Base-by-base conservation (phyloP, 1,140 invertebrate species). In the Odontomachus brunneus region DNA sequence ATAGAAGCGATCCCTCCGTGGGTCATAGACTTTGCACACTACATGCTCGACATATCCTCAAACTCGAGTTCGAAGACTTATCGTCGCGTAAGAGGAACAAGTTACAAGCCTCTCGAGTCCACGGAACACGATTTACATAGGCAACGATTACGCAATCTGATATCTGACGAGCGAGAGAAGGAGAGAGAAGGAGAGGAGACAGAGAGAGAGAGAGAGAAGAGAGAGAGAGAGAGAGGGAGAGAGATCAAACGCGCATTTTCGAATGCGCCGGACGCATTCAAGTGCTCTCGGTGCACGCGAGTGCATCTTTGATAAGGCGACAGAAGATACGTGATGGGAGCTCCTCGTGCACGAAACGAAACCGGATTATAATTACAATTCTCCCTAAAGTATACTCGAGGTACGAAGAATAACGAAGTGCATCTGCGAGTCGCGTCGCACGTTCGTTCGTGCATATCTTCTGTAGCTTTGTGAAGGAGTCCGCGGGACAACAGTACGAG, bases 351-450 rank as follows among this genome's bases (percentile, higher is more conserved):
- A 65, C 71, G 71, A 71, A 67, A 67, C 65, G 72, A 72, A 87
- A 86, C 69, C 57, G 65, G 71, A 88, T 86, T 87, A 87, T 88
- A 90, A 91, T 91, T 91, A 91, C 76, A 59, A 88, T 91, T 87
- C 88, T 85, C 87, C 74, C 85, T 29, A 19, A 90, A 86, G 89
- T 85, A 60, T 82, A 88, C 76, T 90, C 63, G 53, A 82, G 72
- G 24, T 19, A 69, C 66, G 65, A 83, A 66, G 85, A 87, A 69
- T 88, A 88, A 90, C 86, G 82, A 89, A 90, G 67, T 87, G 82
- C 55, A 62, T 85, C 84, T 87, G 51, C 62, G 88, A 88, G 88
- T 62, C 71, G 67, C 60, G 66, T 84, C 83, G 84, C 74, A 82
- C 63, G 84, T 80, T 82, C 63, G 65, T 74, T 67, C 63, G 51